Conservation (phyloP, 2,888 invertebrate species). For the Margaritifera margaritifera region DNA sequence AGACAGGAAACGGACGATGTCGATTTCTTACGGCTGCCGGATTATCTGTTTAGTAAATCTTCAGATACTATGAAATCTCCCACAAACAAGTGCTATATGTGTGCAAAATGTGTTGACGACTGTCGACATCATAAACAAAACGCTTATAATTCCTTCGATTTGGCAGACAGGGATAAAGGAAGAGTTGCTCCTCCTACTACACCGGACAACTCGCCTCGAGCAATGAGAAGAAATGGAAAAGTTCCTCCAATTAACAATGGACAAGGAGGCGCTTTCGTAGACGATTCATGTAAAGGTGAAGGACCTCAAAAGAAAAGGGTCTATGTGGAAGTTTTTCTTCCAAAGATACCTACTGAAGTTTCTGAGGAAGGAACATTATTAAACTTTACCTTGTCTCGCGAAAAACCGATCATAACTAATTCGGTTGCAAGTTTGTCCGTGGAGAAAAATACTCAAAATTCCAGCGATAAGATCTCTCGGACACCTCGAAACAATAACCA, state of each 20-base stretch:
- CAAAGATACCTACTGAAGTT: slow-evolving; percentile 32
- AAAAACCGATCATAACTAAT: too few relatives aligned
- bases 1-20: slow-evolving; percentile 21
- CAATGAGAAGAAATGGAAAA: slow-evolving; percentile 5
- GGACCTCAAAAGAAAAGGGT: slow-evolving; percentile 42
- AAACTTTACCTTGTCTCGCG: too few relatives aligned
- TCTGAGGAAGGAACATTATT: slow-evolving; percentile 10
- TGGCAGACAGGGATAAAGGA: slow-evolving; percentile 15
- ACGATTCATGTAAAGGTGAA: slow-evolving; percentile 31
- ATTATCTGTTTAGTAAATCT: slow-evolving; percentile 33
- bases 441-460: neutral
- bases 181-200: slow-evolving; percentile 32
- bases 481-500: too few relatives aligned
- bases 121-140: slow-evolving; percentile 7
- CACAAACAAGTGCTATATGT: slow-evolving; percentile 19
- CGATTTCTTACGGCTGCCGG: slow-evolving; percentile 38
- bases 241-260: slow-evolving; percentile 13
- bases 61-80: slow-evolving; percentile 7
- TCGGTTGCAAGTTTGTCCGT: slow-evolving; percentile 6
- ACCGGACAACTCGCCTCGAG: slow-evolving; percentile 17
- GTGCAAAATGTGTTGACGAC: slow-evolving; percentile 26
- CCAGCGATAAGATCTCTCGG: too few relatives aligned
- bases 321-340: slow-evolving; percentile 51
- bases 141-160: neutral
- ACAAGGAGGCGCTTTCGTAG: slow-evolving; percentile 26